These are phyloP conservation scores for Empidonax alnorum DNA, from an alignment of 2,113 vertebrate species.

Conservation along the genomic window DNA sequence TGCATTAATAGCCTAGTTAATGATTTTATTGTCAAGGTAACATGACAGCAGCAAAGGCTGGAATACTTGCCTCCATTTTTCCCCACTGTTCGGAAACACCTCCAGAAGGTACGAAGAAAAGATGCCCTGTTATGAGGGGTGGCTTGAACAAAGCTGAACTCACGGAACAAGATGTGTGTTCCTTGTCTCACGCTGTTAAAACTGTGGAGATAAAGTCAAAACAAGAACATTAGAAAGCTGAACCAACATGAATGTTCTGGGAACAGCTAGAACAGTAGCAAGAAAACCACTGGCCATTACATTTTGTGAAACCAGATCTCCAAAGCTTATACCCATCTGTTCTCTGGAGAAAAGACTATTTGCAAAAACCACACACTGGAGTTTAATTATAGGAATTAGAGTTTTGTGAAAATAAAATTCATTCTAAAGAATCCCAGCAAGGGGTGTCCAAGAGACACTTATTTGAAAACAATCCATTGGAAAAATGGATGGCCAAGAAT, in stretches of 20 bases:
- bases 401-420: constrained; percentile 27
- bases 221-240: constrained; percentile 33
- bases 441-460: background rate
- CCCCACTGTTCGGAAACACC: constrained; percentile 92
- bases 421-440: constrained; percentile 24
- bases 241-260: background rate
- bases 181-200: constrained; percentile 94
- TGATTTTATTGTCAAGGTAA: background rate
- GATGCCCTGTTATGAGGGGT: constrained; percentile 91
- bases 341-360: constrained; percentile 24
- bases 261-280: background rate
- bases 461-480: background rate
- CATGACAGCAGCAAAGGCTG: background rate
- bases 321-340: constrained; percentile 5
- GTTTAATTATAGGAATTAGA: constrained; percentile 45
- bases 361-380: background rate
- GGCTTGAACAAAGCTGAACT: constrained; percentile 90
- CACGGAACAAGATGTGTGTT: constrained; percentile 94
- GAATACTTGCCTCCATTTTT: constrained; percentile 89
- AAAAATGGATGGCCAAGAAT: background rate
- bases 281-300: background rate
- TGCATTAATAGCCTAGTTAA: background rate
- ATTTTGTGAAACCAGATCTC: constrained; percentile 20
- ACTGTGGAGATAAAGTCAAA: constrained; percentile 76
- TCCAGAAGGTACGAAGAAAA: constrained; percentile 94